A percentile compares a stretch with the other conserved stretches of the same genome.
Evolutionary conservation across 2,797 vertebrate genomes (phyloP).

Genomic region (Harpagifer antarcticus): DNA sequence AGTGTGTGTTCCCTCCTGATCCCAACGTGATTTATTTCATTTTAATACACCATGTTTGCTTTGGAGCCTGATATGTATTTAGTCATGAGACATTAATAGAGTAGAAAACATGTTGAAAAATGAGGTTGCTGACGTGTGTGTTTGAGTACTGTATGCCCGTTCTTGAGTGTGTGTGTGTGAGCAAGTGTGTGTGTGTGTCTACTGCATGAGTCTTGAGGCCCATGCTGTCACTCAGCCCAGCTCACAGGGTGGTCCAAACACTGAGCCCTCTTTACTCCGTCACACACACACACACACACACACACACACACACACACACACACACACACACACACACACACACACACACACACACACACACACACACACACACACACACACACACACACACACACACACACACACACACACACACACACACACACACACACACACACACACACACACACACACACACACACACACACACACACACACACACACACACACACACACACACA

Average conservation of each 20-base stretch:
- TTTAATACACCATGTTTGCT: slow-evolving; percentile 77
- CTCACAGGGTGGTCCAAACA: slow-evolving; percentile 85
- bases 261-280: slow-evolving; percentile 82
- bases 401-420: slow-evolving; percentile 23
- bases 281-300: slow-evolving; percentile 30
- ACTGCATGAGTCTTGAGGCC: slow-evolving; percentile 74
- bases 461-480: slow-evolving; percentile 18
- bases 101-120: slow-evolving; percentile 82
- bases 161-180: slow-evolving; percentile 35
- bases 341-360: slow-evolving; percentile 19
- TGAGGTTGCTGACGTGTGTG: slow-evolving; percentile 72
- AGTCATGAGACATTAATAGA: slow-evolving; percentile 84
- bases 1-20: slow-evolving; percentile 54
- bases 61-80: slow-evolving; percentile 80
- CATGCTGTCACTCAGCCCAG: slow-evolving; percentile 82
- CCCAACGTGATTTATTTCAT: slow-evolving; percentile 77
- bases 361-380: slow-evolving; percentile 72
- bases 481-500: slow-evolving; percentile 10
- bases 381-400: slow-evolving; percentile 64
- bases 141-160: slow-evolving; percentile 64
- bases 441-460: slow-evolving; percentile 21
- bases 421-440: slow-evolving; percentile 44
- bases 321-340: slow-evolving; percentile 19
- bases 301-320: slow-evolving; percentile 20
- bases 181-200: slow-evolving; percentile 49